Conservation (phyloP, 2,113 vertebrate genomes). For the Aix galericulata region DNA sequence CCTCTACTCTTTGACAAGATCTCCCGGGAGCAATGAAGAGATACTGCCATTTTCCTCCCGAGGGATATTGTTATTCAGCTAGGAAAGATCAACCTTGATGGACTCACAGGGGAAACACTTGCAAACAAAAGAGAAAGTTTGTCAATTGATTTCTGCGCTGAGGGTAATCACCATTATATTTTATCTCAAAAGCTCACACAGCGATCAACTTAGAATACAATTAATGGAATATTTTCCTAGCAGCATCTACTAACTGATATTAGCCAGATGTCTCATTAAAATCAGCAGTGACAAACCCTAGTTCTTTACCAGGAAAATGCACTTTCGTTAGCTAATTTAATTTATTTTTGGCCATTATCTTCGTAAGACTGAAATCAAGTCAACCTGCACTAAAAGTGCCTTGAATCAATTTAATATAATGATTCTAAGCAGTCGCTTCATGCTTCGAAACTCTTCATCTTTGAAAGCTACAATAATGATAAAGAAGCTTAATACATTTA, state of each 20-base stretch:
- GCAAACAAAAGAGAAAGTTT: slow-evolving; percentile 60
- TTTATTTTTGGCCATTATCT: slow-evolving; percentile 63
- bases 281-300: slow-evolving; percentile 59
- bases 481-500: not conserved
- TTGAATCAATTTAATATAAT: slow-evolving; percentile 14
- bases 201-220: slow-evolving; percentile 45
- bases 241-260: slow-evolving; percentile 64
- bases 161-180: slow-evolving; percentile 61
- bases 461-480: not conserved
- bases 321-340: slow-evolving; percentile 57
- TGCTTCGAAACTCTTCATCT: not conserved
- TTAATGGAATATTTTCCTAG: slow-evolving; percentile 64
- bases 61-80: slow-evolving; percentile 58
- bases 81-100: slow-evolving; percentile 44
- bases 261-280: slow-evolving; percentile 75
- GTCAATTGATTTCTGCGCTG: slow-evolving; percentile 58
- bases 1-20: slow-evolving; percentile 60
- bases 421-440: not conserved
- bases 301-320: slow-evolving; percentile 64
- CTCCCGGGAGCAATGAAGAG: slow-evolving; percentile 76
- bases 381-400: slow-evolving; percentile 40
- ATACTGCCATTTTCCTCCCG: slow-evolving; percentile 63
- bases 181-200: slow-evolving; percentile 63
- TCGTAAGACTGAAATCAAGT: slow-evolving; percentile 65
- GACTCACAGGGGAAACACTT: slow-evolving; percentile 1